phyloP scores from a whole-genome alignment of 1,140 invertebrate genomes.

The Nebria ingens region DNA sequence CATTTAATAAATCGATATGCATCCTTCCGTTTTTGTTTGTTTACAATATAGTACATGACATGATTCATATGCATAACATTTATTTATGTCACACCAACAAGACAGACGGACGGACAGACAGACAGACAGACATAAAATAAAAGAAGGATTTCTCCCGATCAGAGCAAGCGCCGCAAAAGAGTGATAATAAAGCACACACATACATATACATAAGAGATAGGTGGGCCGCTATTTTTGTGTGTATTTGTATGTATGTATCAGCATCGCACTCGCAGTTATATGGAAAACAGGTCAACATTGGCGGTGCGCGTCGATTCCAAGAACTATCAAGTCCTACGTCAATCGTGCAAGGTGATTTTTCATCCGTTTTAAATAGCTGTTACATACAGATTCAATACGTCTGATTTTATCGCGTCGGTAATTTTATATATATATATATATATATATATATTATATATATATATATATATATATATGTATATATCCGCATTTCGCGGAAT shows the following conservation, averaged over 20 bases:
- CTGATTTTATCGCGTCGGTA: slow-evolving; percentile 5
- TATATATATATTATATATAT: too few relatives aligned
- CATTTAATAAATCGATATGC: not conserved
- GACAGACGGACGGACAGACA: too few relatives aligned
- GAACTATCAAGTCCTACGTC: slow-evolving; percentile 15
- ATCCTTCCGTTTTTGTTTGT: not conserved
- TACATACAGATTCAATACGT: slow-evolving; percentile 7
- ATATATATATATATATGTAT: too few relatives aligned
- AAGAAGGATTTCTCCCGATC: not conserved
- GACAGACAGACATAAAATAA: too few relatives aligned
- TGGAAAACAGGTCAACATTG: slow-evolving; percentile 15
- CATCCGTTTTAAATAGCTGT: not conserved
- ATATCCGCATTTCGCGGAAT: too few relatives aligned
- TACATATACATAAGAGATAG: not conserved
- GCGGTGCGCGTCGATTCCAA: slow-evolving; percentile 12
- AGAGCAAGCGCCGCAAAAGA: not conserved
- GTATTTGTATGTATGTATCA: too few relatives aligned
- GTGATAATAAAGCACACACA: not conserved
- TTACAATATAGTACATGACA: not conserved
- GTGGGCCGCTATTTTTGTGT: not conserved
- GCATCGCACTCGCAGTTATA: not conserved
- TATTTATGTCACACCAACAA: not conserved
- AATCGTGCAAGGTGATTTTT: slow-evolving; percentile 4
- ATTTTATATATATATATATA: slow-evolving; percentile 9
- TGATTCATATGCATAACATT: not conserved